A percentile compares a stretch with the other conserved stretches of the same genome.
Conservation (phyloP, 1,140 invertebrate species). For the Cecropterus lyciades region DNA sequence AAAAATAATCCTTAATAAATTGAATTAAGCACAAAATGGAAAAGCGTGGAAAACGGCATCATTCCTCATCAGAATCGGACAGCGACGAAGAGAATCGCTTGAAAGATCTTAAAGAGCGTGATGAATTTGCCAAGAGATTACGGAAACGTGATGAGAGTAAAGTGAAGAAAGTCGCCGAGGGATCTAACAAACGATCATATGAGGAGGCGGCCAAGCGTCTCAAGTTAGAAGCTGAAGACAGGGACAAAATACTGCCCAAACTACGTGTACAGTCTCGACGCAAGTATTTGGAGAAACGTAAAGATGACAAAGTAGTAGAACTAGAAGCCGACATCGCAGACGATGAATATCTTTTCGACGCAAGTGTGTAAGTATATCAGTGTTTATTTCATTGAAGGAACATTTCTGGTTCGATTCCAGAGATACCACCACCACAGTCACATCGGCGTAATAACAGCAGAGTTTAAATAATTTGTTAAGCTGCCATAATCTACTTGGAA, state of each 20-base stretch:
- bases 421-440: no score
- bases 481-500: no score
- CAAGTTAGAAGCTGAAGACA: slow-evolving; percentile 93
- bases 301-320: slow-evolving; percentile 98
- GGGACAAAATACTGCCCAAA: slow-evolving; percentile 94
- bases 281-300: slow-evolving; percentile 97
- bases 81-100: slow-evolving; percentile 88
- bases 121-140: slow-evolving; percentile 96
- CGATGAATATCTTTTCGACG: slow-evolving; percentile 97
- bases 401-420: no score
- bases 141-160: slow-evolving; percentile 96
- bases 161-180: slow-evolving; percentile 91
- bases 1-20: not conserved
- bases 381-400: no score
- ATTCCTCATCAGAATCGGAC: slow-evolving; percentile 84
- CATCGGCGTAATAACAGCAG: no score
- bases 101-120: slow-evolving; percentile 95
- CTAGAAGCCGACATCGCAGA: slow-evolving; percentile 97
- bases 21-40: slow-evolving; percentile 48
- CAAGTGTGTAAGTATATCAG: slow-evolving; percentile 88
- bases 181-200: slow-evolving; percentile 90
- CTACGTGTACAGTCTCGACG: slow-evolving; percentile 95
- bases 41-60: slow-evolving; percentile 80
- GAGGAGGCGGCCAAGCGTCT: slow-evolving; percentile 97
- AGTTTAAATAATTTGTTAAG: no score